Evolutionary conservation across 2,797 vertebrate genomes (phyloP), one percentile per base, ranked within the genome.

Genomic region (Rachycentron canadum): DNA sequence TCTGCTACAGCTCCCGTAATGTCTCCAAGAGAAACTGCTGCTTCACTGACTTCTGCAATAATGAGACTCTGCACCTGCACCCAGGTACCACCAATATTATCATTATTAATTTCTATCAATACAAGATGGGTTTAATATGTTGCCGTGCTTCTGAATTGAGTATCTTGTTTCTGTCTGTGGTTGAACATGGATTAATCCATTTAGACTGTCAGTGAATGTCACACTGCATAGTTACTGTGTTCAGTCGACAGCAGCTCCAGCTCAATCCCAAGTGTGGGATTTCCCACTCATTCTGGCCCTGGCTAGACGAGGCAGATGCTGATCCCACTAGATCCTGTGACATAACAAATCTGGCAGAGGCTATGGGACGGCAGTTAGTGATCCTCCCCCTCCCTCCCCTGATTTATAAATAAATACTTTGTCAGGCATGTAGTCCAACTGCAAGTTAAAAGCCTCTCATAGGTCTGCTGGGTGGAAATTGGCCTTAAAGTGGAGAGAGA

Each of bases 11-110:
- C 88, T 98, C 97, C 82, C 95, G 94, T 85, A 97, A 97, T 16
- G 89, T 99, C 81, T 97, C 97, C 38, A 97, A 95, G 91, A 97
- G 96, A 0, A 96, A 95, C 91, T 99, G 98, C 95, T 99, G 98
- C 95, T 97, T 97, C 88, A 99, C 97, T 0, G 97, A 99, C 91
- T 99, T 97, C 95, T 99, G 98, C 94, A 99, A 99, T 94, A 99
- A 98, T 28, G 94, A 96, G 92, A 98, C 97, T 0, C 94, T 99
- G 26, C 97, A 93, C 71, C 94, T 99, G 64, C 92, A 95, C 1
- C 49, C 94, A 82, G 96, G 98, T 99, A 92, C 4, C 17, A 10
- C 30, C 52, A 30, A 1, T 16, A 0, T 21, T 13, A 47, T 26
- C 11, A 23, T 9, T 7, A 4, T 62, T 30, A 5, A 30, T 25